Evolutionary conservation across 2,888 invertebrate genomes (phyloP), one percentile per base, ranked within the genome.

Genomic region (Cantharis rufa): DNA sequence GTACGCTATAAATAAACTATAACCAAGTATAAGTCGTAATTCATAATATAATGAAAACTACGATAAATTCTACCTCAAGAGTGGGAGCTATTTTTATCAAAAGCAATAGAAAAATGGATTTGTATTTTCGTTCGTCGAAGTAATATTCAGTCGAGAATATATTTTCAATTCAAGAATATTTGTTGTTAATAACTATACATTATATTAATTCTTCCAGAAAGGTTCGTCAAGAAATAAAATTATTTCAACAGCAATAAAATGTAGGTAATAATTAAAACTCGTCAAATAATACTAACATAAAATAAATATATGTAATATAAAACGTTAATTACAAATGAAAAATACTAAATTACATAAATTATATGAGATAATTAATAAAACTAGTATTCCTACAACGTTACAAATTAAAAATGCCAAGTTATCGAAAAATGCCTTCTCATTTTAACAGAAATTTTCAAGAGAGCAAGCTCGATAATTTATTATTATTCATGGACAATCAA

Each of bases 301-400:
- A 66, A 66, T 66, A 66, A 66, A 66, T 66, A 66, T 66, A 66
- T 48, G 48, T 21, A 21, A 66, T 66, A 66, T 21, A 63, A 66
- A 66, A 66, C 64, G 64, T 66, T 66, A 66, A 66, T 66, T 66
- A 21, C 18, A 66, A 66, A 21, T 66, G 18, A 66, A 21, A 66
- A 66, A 21, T 66, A 66, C 16, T 21, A 18, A 66, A 66, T 21
- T 66, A 66, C 24, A 21, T 63, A 63, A 66, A 66, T 21, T 66
- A 24, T 66, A 66, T 24, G 64, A 66, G 24, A 18, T 66, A 48
- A 48, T 48, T 48, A 48, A 48, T 48, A 48, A 48, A 48, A 48
- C 48, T 48, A 48, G 13, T 48, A n/a, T 48, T 24, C n/a, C 48
- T 48, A 48, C n/a, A 48, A 48, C 1, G 48, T 48, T 48, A 48